phyloP scores from a whole-genome alignment of 1,140 invertebrate genomes.

The Stenopsyche tienmushanensis region DNA sequence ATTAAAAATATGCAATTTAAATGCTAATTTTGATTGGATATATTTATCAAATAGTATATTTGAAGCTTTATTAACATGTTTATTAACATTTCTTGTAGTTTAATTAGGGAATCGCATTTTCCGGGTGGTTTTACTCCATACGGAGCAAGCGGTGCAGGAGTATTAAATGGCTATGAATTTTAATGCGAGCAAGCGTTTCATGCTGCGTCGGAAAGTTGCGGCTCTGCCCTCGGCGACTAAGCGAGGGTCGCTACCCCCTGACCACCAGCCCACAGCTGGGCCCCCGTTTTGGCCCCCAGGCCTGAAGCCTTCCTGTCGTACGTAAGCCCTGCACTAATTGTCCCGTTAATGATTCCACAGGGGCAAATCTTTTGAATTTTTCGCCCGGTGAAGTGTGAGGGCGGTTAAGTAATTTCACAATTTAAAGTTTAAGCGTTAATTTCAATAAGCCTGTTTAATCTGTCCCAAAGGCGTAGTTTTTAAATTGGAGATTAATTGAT shows the following conservation, averaged over 20 bases:
- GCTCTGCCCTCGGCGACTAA: neutral
- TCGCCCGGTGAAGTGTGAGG: conserved; percentile 1
- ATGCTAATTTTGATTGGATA: too few species aligned
- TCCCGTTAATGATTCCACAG: conserved; percentile 30
- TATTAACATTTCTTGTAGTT: too few species aligned
- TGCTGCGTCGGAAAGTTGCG: neutral
- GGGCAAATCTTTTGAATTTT: conserved; percentile 30
- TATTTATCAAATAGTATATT: too few species aligned
- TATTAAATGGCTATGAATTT: conserved; percentile 41
- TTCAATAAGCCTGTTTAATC: neutral
- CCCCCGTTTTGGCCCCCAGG: too few species aligned
- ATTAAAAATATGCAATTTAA: too few species aligned
- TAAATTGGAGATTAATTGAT: too few species aligned
- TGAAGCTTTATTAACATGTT: too few species aligned
- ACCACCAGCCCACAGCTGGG: too few species aligned
- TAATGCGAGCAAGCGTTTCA: conserved; percentile 32
- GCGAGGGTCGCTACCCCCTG: neutral
- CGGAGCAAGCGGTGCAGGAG: conserved; percentile 13
- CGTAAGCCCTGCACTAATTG: too few species aligned
- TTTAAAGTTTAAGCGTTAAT: conserved; percentile 13
- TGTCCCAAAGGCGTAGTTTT: neutral
- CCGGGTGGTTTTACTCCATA: too few species aligned
- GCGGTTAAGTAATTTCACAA: neutral
- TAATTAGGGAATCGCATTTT: too few species aligned
- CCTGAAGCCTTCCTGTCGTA: too few species aligned